A percentile compares a stretch with the other conserved stretches of the same genome.
Conservation (phyloP, 2,888 invertebrate genomes). For the Sinohyriopsis cumingii region DNA sequence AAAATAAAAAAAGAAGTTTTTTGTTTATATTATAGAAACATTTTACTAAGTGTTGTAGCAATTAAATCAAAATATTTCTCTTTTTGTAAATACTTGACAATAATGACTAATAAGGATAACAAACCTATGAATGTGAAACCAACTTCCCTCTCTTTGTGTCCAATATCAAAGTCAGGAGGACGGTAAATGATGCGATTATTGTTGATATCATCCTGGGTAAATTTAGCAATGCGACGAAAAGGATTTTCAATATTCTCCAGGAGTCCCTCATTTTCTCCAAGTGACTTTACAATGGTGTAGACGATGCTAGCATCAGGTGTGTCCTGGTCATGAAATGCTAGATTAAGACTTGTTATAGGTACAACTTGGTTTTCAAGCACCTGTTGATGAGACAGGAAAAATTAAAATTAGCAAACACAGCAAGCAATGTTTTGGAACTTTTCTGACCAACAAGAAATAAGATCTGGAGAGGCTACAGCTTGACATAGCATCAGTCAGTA, state of each 20-base stretch:
- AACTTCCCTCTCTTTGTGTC: slow-evolving; percentile 48
- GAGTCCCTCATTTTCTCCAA: slow-evolving; percentile 54
- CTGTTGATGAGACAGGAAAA: slow-evolving; percentile 26
- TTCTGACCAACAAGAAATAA: too few relatives aligned
- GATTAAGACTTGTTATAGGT: slow-evolving; percentile 47
- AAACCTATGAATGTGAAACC: slow-evolving; percentile 60
- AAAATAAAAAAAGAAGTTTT: too few relatives aligned
- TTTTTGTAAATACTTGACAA: not conserved
- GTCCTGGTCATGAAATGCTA: slow-evolving; percentile 49
- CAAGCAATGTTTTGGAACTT: too few relatives aligned
- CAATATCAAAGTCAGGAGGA: slow-evolving; percentile 57
- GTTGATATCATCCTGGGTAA: slow-evolving; percentile 66
- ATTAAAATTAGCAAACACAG: not conserved
- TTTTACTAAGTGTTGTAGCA: too few relatives aligned
- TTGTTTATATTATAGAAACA: too few relatives aligned
- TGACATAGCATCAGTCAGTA: too few relatives aligned
- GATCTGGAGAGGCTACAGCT: too few relatives aligned
- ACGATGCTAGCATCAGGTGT: slow-evolving; percentile 43
- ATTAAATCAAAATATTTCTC: too few relatives aligned
- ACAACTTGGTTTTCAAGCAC: slow-evolving; percentile 60
- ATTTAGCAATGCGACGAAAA: slow-evolving; percentile 49
- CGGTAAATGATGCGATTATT: slow-evolving; percentile 63
- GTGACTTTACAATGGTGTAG: slow-evolving; percentile 51
- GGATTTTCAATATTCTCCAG: slow-evolving; percentile 60
- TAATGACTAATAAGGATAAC: not conserved